Conservation (phyloP, 2,888 invertebrate species). For the Desoria tigrina region DNA sequence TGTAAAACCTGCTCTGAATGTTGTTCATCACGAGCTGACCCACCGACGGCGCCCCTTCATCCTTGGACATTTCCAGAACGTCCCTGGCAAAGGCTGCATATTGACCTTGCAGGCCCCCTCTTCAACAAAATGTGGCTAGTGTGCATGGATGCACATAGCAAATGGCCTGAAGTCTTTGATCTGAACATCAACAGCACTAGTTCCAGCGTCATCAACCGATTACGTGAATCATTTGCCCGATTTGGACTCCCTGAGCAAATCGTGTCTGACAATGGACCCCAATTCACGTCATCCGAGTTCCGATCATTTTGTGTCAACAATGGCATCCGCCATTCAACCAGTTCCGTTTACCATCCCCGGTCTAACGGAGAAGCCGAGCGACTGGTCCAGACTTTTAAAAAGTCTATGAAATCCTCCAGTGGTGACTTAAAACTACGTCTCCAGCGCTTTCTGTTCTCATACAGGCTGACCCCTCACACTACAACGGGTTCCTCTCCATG, state of each 20-base stretch:
- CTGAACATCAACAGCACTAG: constrained; percentile 24
- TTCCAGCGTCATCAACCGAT: constrained; percentile 8
- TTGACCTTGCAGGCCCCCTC: constrained; percentile 32
- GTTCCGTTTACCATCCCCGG: constrained; percentile 31
- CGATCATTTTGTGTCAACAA: constrained; percentile 21
- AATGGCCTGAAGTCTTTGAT: constrained; percentile 38
- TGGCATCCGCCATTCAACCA: constrained; percentile 17
- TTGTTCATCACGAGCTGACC: constrained; percentile 7
- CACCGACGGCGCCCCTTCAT: constrained; percentile 19
- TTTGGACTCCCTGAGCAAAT: constrained; percentile 33
- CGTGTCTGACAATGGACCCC: too few relatives aligned
- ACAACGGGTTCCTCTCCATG: constrained; percentile 24
- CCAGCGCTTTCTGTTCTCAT: constrained; percentile 12
- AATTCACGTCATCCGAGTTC: constrained; percentile 27
- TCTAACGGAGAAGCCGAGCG: constrained; percentile 34
- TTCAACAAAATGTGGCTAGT: constrained; percentile 27
- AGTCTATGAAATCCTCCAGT: constrained; percentile 8
- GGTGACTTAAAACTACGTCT: background rate
- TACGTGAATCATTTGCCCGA: constrained; percentile 19
- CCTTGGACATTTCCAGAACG: constrained; percentile 32
- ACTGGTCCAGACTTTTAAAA: constrained; percentile 32
- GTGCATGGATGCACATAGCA: constrained; percentile 28
- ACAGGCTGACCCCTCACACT: constrained; percentile 11
- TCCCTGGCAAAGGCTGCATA: constrained; percentile 30
- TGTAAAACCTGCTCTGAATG: constrained; percentile 11